Evolutionary conservation across 2,888 invertebrate genomes (phyloP).

Genomic region (Pammene fasciana): DNA sequence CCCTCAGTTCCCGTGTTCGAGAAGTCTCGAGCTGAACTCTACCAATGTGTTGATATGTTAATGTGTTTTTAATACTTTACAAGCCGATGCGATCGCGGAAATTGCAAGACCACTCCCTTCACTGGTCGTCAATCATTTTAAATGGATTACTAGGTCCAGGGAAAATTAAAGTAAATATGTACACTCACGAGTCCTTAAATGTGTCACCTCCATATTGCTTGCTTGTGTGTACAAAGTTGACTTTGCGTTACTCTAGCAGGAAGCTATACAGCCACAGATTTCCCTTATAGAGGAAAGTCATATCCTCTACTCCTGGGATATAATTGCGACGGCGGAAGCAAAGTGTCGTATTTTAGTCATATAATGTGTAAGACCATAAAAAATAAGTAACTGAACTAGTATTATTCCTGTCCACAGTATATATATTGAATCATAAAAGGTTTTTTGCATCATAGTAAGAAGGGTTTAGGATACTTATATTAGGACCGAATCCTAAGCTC

Average conservation of each 20-base stretch:
- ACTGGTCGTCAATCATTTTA: conserved; percentile 32
- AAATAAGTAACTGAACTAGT: neutral
- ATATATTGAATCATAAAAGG: too few species aligned
- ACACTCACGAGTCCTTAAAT: neutral
- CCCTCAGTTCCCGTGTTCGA: too few species aligned
- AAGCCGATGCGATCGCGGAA: conserved; percentile 24
- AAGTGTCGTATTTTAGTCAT: conserved; percentile 12
- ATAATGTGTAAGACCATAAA: neutral
- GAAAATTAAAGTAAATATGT: conserved; percentile 11
- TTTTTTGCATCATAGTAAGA: too few species aligned
- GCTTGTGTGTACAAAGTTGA: neutral
- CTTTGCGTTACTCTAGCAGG: neutral
- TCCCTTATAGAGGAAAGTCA: conserved; percentile 31
- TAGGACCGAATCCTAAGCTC: too few species aligned
- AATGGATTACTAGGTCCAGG: conserved; percentile 22
- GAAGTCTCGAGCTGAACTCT: too few species aligned
- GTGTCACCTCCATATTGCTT: neutral
- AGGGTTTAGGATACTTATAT: too few species aligned
- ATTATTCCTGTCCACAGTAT: neutral
- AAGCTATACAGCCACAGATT: conserved; percentile 19
- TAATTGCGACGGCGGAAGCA: conserved; percentile 18
- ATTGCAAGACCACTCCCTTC: conserved; percentile 26
- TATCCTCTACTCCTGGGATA: conserved; percentile 20
- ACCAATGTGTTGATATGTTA: neutral
- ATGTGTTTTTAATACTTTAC: conserved; percentile 15